Evolutionary conservation across 2,888 invertebrate species (phyloP), one percentile per base, ranked within the genome.

Genomic region (Ormyrus labotus): DNA sequence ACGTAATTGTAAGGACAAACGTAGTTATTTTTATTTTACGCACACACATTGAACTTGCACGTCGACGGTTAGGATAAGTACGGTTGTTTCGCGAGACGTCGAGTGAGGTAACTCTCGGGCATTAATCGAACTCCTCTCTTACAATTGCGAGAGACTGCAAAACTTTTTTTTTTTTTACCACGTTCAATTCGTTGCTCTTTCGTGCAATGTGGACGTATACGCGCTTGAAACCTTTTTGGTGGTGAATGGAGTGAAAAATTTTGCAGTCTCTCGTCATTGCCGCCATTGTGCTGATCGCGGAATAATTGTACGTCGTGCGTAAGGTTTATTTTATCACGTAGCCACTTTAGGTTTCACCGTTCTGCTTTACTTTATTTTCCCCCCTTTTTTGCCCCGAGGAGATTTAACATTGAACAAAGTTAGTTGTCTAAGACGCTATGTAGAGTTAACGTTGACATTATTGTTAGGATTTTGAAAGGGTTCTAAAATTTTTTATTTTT

Each of bases 1-100:
- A 86, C 86, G 83, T 87, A 86, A 85, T 81, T 85, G 81, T 86
- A 87, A 81, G 67, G 72, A 81, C 74, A 75, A 80, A 75, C 55
- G 57, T 77, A 81, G 71, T 80, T 79, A 74, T 58, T 75, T 74
- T 70, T 71, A 73, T 69, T 63, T 57, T 19, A 19, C 19, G 19
- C 19, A 19, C 19, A 19, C 19, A 19, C 19, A 19, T 19, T 19
- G 19, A 19, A 19, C 1, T 19, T 2, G 48, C 13, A 45, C 60
- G 65, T 55, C 34, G 65, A 80, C 70, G 70, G 75, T 75, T 80
- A 19, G 19, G 19, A 19, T 19, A 19, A 19, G 19, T 19, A 19
- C 19, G 19, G 19, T 19, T 19, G 19, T 19, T 19, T 19, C 19
- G 19, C 19, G 19, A 19, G 19, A 19, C 19, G 19, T 1, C 19